A percentile compares a stretch with the other conserved stretches of the same genome.
These are phyloP conservation scores for Pedionomus torquatus DNA, from an alignment of 2,113 vertebrate genomes.

Conservation along the genomic window DNA sequence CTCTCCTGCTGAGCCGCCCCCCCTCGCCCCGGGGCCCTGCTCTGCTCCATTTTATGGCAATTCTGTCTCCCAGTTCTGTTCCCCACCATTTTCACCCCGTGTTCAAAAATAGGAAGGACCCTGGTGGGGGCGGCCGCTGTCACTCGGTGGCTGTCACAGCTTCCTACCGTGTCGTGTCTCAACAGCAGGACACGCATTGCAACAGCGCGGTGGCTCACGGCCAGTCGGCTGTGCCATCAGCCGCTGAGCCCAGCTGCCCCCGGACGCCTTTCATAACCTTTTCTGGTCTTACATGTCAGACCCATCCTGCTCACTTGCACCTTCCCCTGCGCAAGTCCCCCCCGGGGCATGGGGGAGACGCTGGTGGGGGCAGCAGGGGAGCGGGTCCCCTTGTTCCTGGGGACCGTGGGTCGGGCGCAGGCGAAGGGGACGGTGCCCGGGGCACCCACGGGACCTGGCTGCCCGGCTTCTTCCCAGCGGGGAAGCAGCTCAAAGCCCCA, in stretches of 20 bases:
- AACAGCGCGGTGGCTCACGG: constrained; percentile 48
- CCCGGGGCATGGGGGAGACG: not conserved
- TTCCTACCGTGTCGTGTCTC: constrained; percentile 43
- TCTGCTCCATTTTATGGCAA: not conserved
- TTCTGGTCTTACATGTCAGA: constrained; percentile 39
- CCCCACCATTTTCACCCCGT: not conserved
- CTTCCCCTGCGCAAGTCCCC: not conserved
- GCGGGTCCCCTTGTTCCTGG: not conserved
- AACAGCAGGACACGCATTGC: constrained; percentile 59
- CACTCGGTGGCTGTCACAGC: constrained; percentile 18
- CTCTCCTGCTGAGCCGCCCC: not conserved
- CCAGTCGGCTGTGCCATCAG: constrained; percentile 35
- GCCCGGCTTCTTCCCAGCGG: not conserved
- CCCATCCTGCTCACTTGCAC: not conserved
- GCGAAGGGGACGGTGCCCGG: not conserved
- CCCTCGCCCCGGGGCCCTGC: not conserved
- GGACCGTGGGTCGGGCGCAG: rapidly evolving
- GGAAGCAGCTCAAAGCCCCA: not conserved
- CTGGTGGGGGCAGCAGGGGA: not conserved
- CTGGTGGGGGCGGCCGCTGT: not conserved
- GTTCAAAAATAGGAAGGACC: not conserved
- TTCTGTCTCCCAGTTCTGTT: not conserved
- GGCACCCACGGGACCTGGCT: not conserved
- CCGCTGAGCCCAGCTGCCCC: not conserved
- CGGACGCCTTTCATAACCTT: constrained; percentile 48